A percentile compares a stretch with the other conserved stretches of the same genome.
phyloP scores from a whole-genome alignment of 64 coral and sea anemone genomes.

The Dendrophyllia cribrosa region DNA sequence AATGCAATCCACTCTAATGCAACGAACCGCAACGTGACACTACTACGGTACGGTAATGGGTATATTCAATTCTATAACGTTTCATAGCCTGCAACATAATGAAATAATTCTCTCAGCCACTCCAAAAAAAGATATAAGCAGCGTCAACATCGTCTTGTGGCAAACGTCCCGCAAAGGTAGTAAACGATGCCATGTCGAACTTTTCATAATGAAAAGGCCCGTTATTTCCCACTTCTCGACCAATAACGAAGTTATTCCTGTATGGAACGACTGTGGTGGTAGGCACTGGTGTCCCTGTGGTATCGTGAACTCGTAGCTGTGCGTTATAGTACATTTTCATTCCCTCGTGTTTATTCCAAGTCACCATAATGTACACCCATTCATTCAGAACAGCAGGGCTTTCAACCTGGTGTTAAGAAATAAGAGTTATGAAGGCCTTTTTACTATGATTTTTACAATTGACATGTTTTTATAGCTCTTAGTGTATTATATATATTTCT shows the following conservation, averaged over 20 bases:
- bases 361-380: constrained; percentile 83
- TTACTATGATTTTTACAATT: too few relatives aligned
- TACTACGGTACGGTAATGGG: too few relatives aligned
- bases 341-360: constrained; percentile 79
- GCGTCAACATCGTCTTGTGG: constrained; percentile 76
- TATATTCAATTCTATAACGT: background rate
- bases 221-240: constrained; percentile 86
- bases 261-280: constrained; percentile 29
- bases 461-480: too few relatives aligned
- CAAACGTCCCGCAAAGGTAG: constrained; percentile 80
- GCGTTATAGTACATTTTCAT: constrained; percentile 80
- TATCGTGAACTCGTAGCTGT: constrained; percentile 64
- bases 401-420: constrained; percentile 36
- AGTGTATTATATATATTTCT: too few relatives aligned
- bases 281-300: constrained; percentile 69
- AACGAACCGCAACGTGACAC: too few relatives aligned
- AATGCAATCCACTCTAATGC: too few relatives aligned
- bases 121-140: constrained; percentile 91
- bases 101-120: constrained; percentile 63
- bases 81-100: too few relatives aligned
- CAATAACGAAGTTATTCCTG: constrained; percentile 71
- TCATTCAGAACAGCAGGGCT: background rate
- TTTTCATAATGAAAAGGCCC: constrained; percentile 43
- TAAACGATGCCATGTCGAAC: constrained; percentile 79
- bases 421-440: background rate